Evolutionary conservation across 2,113 vertebrate species (phyloP).

Genomic region (Girardinichthys multiradiatus): DNA sequence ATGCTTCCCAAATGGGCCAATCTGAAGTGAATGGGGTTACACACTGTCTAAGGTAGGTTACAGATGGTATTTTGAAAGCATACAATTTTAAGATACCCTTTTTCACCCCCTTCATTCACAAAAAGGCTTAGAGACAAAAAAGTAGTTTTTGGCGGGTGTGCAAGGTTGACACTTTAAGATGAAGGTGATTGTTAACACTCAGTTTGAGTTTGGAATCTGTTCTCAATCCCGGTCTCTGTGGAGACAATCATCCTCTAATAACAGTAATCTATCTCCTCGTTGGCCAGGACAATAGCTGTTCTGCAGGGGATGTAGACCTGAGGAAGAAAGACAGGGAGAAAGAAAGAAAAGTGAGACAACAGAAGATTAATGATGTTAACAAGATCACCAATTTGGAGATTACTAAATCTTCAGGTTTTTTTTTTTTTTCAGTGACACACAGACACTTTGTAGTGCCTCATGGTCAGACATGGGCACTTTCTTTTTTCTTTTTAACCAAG

Average conservation of each 20-base stretch:
- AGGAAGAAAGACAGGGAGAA: conserved; percentile 31
- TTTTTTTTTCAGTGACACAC: conserved; percentile 16
- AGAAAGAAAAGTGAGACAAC: conserved; percentile 55
- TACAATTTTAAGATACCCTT: conserved; percentile 18
- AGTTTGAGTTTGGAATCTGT: conserved; percentile 65
- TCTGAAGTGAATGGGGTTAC: conserved; percentile 62
- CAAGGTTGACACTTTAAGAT: conserved; percentile 63
- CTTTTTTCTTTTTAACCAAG: conserved; percentile 27
- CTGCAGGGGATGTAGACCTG: conserved; percentile 86
- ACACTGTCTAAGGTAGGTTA: conserved; percentile 58
- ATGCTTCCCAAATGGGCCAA: conserved; percentile 65
- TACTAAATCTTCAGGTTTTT: conserved; percentile 9
- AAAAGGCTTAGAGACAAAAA: conserved; percentile 43
- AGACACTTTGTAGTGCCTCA: not conserved
- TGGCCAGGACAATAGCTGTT: conserved; percentile 82
- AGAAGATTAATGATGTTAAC: conserved; percentile 56
- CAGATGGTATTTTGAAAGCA: conserved; percentile 64
- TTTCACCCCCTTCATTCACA: conserved; percentile 13
- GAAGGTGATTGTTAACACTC: conserved; percentile 72
- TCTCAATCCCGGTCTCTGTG: conserved; percentile 60
- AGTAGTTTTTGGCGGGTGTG: conserved; percentile 40
- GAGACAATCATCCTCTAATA: conserved; percentile 77
- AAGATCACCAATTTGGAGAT: conserved; percentile 28
- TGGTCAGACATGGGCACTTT: not conserved
- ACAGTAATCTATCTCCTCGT: conserved; percentile 82